Evolutionary conservation across 2,113 vertebrate genomes (phyloP).

Genomic region (Cottus gobio): DNA sequence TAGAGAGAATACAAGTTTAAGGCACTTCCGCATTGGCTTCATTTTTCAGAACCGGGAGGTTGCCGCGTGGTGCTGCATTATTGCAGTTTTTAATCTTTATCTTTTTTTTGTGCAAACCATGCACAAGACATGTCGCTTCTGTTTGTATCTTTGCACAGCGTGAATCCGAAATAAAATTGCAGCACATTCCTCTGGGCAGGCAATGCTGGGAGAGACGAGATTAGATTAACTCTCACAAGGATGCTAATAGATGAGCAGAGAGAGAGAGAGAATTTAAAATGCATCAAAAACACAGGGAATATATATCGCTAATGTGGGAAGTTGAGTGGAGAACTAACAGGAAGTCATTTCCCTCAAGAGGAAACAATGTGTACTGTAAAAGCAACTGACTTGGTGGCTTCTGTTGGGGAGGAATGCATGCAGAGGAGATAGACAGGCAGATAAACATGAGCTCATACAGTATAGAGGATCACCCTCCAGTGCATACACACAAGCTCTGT

Average conservation of each 20-base stretch:
- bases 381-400: conserved; percentile 67
- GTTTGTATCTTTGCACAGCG: conserved; percentile 14
- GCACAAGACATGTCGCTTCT: neutral
- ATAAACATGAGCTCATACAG: conserved; percentile 66
- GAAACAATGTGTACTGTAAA: conserved; percentile 59
- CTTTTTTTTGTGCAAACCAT: neutral
- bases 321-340: conserved; percentile 57
- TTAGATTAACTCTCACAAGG: conserved; percentile 31
- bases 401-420: conserved; percentile 58
- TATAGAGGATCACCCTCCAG: conserved; percentile 64
- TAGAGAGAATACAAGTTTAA: neutral
- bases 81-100: neutral
- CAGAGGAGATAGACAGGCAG: conserved; percentile 59
- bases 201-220: conserved; percentile 3
- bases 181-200: conserved; percentile 32
- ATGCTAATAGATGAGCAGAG: conserved; percentile 22
- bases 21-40: neutral
- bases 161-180: conserved; percentile 37
- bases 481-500: conserved; percentile 31
- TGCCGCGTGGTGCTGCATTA: neutral
- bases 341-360: conserved; percentile 65
- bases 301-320: conserved; percentile 48
- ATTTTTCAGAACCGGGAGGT: neutral
- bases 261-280: conserved; percentile 1
- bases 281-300: conserved; percentile 7